These are phyloP conservation scores for Mycteria americana DNA, from an alignment of 2,797 vertebrate species.

Conservation along the genomic window DNA sequence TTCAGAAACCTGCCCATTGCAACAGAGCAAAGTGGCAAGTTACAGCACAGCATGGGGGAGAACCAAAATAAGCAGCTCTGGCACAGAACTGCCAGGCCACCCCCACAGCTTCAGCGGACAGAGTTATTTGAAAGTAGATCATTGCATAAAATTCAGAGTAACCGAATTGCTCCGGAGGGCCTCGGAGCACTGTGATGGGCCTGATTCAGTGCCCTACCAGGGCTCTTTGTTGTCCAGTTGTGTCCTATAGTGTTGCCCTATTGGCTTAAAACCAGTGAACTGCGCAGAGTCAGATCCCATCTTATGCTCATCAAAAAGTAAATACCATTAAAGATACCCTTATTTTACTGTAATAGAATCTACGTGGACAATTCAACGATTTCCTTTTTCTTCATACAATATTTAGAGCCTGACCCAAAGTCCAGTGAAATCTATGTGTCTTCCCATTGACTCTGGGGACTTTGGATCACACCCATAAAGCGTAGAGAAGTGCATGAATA, in stretches of 20 bases:
- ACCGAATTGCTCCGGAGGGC: neutral
- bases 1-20: neutral
- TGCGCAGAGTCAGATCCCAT: neutral
- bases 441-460: neutral
- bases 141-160: neutral
- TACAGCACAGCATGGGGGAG: neutral
- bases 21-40: neutral
- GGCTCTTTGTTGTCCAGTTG: neutral
- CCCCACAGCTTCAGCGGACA: neutral
- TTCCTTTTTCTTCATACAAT: neutral
- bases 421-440: neutral
- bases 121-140: neutral
- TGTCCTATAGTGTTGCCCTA: neutral
- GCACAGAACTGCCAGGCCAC: neutral
- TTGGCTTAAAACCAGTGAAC: neutral
- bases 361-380: neutral
- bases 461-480: neutral
- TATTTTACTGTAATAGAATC: neutral
- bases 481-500: constrained; percentile 9
- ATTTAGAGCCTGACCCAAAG: neutral
- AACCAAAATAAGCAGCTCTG: neutral
- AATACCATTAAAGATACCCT: neutral
- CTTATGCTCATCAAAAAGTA: neutral
- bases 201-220: neutral
- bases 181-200: accelerated